Percentiles rank a stretch among this genome's conserved stretches.
Evolutionary conservation across 2,113 vertebrate genomes (phyloP).

Genomic region (Zingel zingel): DNA sequence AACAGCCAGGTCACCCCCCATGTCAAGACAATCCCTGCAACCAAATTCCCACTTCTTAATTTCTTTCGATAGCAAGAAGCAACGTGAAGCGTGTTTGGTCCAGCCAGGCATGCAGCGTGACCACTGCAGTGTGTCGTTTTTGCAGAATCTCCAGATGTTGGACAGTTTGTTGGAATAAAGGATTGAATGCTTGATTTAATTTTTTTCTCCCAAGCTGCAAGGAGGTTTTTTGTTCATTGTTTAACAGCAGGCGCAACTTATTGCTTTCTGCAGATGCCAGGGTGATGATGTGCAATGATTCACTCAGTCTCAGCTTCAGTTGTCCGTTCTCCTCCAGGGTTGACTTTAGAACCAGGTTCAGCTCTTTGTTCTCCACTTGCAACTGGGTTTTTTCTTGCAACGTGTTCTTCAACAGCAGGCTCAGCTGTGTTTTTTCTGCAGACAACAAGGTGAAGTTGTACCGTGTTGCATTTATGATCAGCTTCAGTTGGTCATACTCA

Average conservation of each 20-base stretch:
- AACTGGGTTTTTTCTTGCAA: background rate
- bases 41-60: slow-evolving; percentile 2
- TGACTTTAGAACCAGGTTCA: background rate
- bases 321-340: background rate
- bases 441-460: background rate
- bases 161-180: slow-evolving; percentile 10
- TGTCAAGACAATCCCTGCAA: background rate
- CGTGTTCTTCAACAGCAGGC: background rate
- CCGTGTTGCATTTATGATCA: background rate
- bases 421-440: no score
- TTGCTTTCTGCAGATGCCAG: no score
- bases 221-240: background rate
- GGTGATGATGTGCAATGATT: background rate
- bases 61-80: slow-evolving; percentile 5
- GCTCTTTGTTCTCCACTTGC: background rate
- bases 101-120: slow-evolving; percentile 25
- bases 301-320: no score
- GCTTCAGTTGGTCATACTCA: background rate
- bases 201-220: no score
- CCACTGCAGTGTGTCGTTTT: slow-evolving; percentile 3
- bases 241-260: no score
- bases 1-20: slow-evolving; percentile 7
- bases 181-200: background rate
- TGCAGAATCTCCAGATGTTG: slow-evolving; percentile 19
- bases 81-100: background rate